Base-by-base conservation (phyloP, 1,140 invertebrate genomes). In the Neodiprion lecontei region DNA sequence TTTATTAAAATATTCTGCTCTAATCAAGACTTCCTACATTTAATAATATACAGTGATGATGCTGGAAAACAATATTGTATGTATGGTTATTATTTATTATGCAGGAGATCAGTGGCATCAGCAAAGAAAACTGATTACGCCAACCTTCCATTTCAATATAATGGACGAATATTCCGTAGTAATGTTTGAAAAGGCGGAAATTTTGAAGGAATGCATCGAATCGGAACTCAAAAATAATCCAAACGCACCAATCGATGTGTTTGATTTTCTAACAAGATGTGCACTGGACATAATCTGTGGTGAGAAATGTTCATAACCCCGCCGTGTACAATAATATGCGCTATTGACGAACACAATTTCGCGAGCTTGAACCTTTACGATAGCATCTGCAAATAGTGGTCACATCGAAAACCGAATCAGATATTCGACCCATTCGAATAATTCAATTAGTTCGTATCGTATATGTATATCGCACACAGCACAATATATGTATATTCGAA, bases 91-190 rank as follows among this genome's bases (percentile, higher is more conserved):
- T 14, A 65, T 14, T 14, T 14, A 65, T 17, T 14, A 67, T 78
- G 48, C 69, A 91, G 93, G 93, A 66, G 78, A 86, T n/a, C 95
- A 95, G 83, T 98, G 96, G 96, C 90, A 91, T 68, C 87, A 88
- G 14, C 88, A 95, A n/a, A 89, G 96, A 21, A 96, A 95, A 86
- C 89, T 97, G 69, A 87, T 98, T 9, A 95, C 95, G 1, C 96
- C 96, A 9, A 93, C 95, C 0, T 98, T 98, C 83, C 96, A 97
- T 85, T 96, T 96, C 81, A 93, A 93, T 80, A 95, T 97, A 71
- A 86, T 97, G 3, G 92, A 96, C 70, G 91, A 93, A 79, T 97
- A 96, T 90, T 83, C 90, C 78, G 80, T 88, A 83, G 90, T 95
- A 1, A 95, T 97, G 80, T 91, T 94, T 79, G 91, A 93, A 76